phyloP scores from a whole-genome alignment of 64 coral and sea anemone species.

The Stichodactyla mertensii region DNA sequence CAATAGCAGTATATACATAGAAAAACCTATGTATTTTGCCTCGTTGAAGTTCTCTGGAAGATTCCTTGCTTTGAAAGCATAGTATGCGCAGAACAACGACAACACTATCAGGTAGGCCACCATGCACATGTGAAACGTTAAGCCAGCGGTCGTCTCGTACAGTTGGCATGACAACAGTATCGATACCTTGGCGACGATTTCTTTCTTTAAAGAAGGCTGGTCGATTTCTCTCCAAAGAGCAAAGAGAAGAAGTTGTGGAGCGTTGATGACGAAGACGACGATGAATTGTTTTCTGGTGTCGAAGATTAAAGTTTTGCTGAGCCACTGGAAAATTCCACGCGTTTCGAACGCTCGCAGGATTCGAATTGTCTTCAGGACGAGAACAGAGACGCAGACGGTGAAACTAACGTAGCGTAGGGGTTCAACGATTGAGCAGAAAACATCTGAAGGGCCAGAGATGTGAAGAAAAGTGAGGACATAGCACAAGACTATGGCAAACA shows the following conservation, averaged over 20 bases:
- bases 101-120: conserved; percentile 35
- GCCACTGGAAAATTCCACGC: conserved; percentile 20
- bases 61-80: conserved; percentile 63
- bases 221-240: conserved; percentile 45
- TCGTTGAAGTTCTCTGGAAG: conserved; percentile 74
- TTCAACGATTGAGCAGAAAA: conserved; percentile 41
- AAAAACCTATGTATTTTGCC: conserved; percentile 63
- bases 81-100: conserved; percentile 51
- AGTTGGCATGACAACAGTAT: conserved; percentile 42
- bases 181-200: conserved; percentile 25
- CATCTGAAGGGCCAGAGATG: conserved; percentile 16
- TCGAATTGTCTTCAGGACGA: conserved; percentile 43
- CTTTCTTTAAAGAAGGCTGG: conserved; percentile 21
- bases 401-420: conserved; percentile 41
- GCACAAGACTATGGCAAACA: conserved; percentile 20
- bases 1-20: conserved; percentile 54
- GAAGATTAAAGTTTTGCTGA: conserved; percentile 23
- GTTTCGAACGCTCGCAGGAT: conserved; percentile 48
- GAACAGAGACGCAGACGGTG: conserved; percentile 37
- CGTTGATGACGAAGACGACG: conserved; percentile 33
- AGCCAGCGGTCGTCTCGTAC: conserved; percentile 27
- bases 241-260: conserved; percentile 20
- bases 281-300: conserved; percentile 30
- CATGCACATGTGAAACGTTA: conserved; percentile 28
- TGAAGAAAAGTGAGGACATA: conserved; percentile 32